Base-by-base conservation (phyloP, 2,797 vertebrate species). In the Anas bahamensis region DNA sequence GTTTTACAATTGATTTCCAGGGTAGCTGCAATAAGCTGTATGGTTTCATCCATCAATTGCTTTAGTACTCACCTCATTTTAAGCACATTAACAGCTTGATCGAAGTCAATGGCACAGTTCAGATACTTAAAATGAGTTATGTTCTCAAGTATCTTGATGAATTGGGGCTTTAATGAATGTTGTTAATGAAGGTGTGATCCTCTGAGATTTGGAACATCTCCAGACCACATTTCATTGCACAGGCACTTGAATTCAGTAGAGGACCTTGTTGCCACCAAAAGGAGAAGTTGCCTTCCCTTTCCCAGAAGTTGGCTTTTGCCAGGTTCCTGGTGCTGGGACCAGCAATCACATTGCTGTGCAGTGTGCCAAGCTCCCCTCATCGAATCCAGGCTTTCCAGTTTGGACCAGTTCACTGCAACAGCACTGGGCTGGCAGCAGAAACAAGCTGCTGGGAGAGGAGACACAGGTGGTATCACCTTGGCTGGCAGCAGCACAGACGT, bases 261-360 rank as follows among this genome's bases (percentile, higher is more conserved):
- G 74, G 17, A 42, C 22, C 2, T 50, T 53, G 15, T 21, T 77
- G 31, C 4, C 35, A 41, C 14, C 14, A 83, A 26, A 39, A 75
- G 8, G 21, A 83, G 33, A 60, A 46, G 8, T 22, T 37, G 53
- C 7, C 4, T 74, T 16, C 2, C 39, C 7, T 61, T 70, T 59
- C 10, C 13, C 23, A 28, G 33, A 69, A 57, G 28, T 13, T 21
- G 15, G 2, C 53, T 16, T 15, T 83, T 6, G 26, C 10, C 13
- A 11, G 0, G 1, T 35, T 16, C 4, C 29, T n/a, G 7, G 5
- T 9, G 2, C 3, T 69, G 17, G 22, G 33, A 53, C 5, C 15
- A 59, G 26, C n/a, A 68, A 1, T 13, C 24, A 4, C 3, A 3
- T 2, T 21, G 11, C 4, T n/a, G 48, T 74, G 42, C 1, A 1